A percentile compares a stretch with the other conserved stretches of the same genome.
Evolutionary conservation across 2,888 invertebrate species (phyloP).

Genomic region (Drosophila parthenogenetica): DNA sequence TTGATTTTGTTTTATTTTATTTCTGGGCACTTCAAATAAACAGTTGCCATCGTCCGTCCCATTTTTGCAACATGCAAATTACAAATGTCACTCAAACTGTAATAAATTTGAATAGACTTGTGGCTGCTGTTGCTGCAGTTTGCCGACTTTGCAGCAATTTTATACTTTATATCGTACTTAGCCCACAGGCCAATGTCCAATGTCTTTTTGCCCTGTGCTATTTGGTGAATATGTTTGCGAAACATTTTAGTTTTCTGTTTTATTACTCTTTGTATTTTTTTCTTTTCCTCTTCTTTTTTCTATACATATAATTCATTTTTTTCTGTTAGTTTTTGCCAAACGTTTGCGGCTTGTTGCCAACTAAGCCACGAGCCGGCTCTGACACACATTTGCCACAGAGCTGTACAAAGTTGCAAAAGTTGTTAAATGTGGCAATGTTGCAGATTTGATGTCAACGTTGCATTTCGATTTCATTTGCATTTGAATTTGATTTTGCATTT

Average conservation of each 20-base stretch:
- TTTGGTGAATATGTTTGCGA: constrained; percentile 63
- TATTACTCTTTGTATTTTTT: constrained; percentile 7
- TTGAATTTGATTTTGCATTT: constrained; percentile 38
- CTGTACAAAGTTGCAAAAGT: constrained; percentile 41
- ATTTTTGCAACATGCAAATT: constrained; percentile 50
- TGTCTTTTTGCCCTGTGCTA: constrained; percentile 39
- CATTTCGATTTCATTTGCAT: constrained; percentile 74
- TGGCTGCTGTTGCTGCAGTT: constrained; percentile 16
- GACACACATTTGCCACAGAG: constrained; percentile 51
- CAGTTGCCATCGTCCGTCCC: constrained; percentile 29
- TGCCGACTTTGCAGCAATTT: constrained; percentile 35
- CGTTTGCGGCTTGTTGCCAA: constrained; percentile 48
- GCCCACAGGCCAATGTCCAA: constrained; percentile 39
- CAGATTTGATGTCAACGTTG: constrained; percentile 30
- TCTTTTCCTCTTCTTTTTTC: constrained; percentile 7
- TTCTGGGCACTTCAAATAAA: constrained; percentile 21
- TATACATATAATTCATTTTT: not conserved
- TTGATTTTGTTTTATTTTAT: constrained; percentile 2
- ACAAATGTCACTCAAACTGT: constrained; percentile 58
- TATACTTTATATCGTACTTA: constrained; percentile 12
- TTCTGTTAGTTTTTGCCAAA: constrained; percentile 39
- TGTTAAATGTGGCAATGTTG: constrained; percentile 39
- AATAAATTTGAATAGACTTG: constrained; percentile 42
- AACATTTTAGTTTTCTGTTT: constrained; percentile 41
- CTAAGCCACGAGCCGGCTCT: constrained; percentile 71